Base-by-base conservation (phyloP, 2,888 invertebrate genomes). In the Tyria jacobaeae region DNA sequence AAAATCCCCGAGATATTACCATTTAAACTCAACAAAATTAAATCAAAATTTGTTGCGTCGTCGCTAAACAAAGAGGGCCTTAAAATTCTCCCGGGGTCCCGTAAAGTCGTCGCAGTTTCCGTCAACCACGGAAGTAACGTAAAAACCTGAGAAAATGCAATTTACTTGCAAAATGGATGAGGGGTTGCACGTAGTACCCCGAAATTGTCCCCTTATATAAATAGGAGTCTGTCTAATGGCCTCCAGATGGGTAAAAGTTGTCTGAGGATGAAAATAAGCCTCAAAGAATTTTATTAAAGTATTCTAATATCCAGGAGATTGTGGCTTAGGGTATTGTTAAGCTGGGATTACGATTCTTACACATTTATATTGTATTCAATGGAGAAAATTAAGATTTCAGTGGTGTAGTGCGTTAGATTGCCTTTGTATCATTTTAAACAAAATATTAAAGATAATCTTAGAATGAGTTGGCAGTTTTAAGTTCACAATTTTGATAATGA, bases 91-190 rank as follows among this genome's bases (percentile, higher is more conserved):
- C 37, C 37, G 66, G 24, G 70, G 44, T 61, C 15, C 60, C 62
- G 73, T 71, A 68, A 76, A 65, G 71, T 65, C 54, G 44, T 60
- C 50, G 57, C 55, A 48, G 62, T 60, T 69, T 68, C 69, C 62
- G 62, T 64, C 62, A 71, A 76, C 78, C 64, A 48, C 68, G 69
- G 67, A 66, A 65, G 74, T 66, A 62, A 59, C 71, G 67, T 62
- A 72, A 76, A 75, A 76, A 74, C 74, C 76, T 68, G 68, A 74
- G 72, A 68, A 77, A 78, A 73, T 76, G 79, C 77, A 75, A 76
- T 79, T 79, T 76, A 66, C 77, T 73, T 74, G 66, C 75, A 76
- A 76, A 76, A 78, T 76, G 64, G 56, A 78, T 71, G 73, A 76
- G 73, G 57, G 60, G 66, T 65, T 75, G 71, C 68, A 71, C 55